These are phyloP conservation scores for Natrix natrix DNA, from an alignment of 2,797 vertebrate species.

Conservation along the genomic window DNA sequence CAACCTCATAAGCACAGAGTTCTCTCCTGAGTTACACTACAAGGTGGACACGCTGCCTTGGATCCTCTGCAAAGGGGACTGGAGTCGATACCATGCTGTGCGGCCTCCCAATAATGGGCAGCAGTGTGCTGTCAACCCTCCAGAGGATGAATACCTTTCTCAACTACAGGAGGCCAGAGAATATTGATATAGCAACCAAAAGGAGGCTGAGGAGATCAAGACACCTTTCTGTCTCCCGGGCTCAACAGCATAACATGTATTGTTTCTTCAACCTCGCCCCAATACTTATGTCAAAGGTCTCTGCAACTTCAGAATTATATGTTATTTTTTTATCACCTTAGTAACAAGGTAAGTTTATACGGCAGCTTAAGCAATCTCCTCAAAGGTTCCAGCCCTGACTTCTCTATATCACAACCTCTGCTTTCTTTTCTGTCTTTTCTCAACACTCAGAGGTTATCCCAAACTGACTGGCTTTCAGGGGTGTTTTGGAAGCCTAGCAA, in stretches of 20 bases:
- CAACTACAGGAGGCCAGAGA: slow-evolving; percentile 91
- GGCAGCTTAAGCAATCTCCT: not conserved
- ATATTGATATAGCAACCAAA: slow-evolving; percentile 68
- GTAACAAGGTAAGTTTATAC: not conserved
- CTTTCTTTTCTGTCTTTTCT: not conserved
- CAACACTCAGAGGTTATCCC: not conserved
- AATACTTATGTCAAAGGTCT: not conserved
- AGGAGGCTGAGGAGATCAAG: not conserved
- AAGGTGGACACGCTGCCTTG: slow-evolving; percentile 92
- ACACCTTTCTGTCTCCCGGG: not conserved
- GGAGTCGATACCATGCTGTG: slow-evolving; percentile 89
- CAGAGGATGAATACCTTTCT: slow-evolving; percentile 84
- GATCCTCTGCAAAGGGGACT: slow-evolving; percentile 96
- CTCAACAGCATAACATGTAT: not conserved
- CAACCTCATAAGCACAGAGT: slow-evolving; percentile 91
- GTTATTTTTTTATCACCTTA: not conserved
- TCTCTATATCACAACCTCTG: not conserved
- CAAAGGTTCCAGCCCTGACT: fast-evolving
- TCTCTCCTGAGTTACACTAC: slow-evolving; percentile 93
- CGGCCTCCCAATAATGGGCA: slow-evolving; percentile 89
- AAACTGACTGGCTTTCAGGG: fast-evolving
- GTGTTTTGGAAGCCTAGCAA: not conserved
- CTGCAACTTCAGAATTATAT: not conserved
- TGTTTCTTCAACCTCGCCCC: not conserved
- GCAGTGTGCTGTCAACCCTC: slow-evolving; percentile 81